These are phyloP conservation scores for Bellardia bayeri DNA, from an alignment of 2,888 invertebrate genomes.

Conservation along the genomic window DNA sequence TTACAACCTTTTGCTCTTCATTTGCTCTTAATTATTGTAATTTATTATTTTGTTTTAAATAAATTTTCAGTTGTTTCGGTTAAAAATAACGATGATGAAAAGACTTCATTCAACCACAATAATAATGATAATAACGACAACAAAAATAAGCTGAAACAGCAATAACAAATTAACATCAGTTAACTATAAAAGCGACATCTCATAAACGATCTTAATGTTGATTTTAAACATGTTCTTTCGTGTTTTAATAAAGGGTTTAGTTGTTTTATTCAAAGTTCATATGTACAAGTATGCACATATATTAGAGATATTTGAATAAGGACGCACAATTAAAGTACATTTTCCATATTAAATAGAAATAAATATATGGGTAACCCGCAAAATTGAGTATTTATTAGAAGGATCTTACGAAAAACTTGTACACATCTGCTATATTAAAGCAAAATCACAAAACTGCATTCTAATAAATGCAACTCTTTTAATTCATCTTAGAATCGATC, in stretches of 20 bases:
- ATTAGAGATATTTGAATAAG: constrained; percentile 29
- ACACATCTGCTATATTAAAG: too few relatives aligned
- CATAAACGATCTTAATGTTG: constrained; percentile 44
- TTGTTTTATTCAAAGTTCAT: background rate
- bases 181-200: constrained; percentile 56
- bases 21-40: constrained; percentile 84
- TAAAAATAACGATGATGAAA: constrained; percentile 51
- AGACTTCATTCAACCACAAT: constrained; percentile 49
- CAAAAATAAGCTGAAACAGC: constrained; percentile 1
- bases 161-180: constrained; percentile 21
- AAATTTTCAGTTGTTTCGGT: constrained; percentile 64
- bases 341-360: too few relatives aligned
- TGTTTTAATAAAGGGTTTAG: constrained; percentile 44
- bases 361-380: too few relatives aligned
- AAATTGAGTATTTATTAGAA: too few relatives aligned
- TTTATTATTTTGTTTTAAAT: constrained; percentile 81
- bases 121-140: constrained; percentile 47
- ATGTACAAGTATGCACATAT: too few relatives aligned
- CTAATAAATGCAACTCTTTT: too few relatives aligned
- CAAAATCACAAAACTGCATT: too few relatives aligned
- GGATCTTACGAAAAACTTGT: too few relatives aligned
- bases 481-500: too few relatives aligned
- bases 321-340: background rate
- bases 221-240: constrained; percentile 32
- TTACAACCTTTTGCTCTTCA: constrained; percentile 79